Base-by-base conservation (phyloP, 2,888 invertebrate species). In the Epirrhoe alternata region DNA sequence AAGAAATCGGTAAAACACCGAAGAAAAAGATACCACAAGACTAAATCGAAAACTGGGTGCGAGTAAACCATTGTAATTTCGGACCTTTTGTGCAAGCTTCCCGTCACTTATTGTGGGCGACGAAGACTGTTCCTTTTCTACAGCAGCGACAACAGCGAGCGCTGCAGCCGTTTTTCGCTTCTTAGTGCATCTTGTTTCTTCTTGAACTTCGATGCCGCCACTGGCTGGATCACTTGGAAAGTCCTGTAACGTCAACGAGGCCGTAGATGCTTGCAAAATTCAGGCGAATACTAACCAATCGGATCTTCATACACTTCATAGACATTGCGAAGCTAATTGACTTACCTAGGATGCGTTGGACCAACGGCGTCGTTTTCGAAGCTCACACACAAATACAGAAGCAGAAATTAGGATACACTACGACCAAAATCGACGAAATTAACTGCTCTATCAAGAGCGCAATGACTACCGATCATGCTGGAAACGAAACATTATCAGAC, bases 141-240 rank as follows among this genome's bases (percentile, higher is more conserved):
- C 47, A 16, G 52, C 31, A 31, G 6, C 61, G 8, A 38, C 31
- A n/a, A 54, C 54, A 24, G 33, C 24, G 31, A 33, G 24, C 5
- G 12, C 38, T 42, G 38, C 38, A 42, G 38, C 38, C 5, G 54
- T 16, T 55, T 55, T 67, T 30, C 51, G 51, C 47, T 60, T 66
- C 51, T 62, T 75, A 8, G 72, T 35, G 7, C 12, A 35, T 33
- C 14, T 57, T 35, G 56, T 47, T 30, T 61, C 56, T 42, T 54
- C 59, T 16, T 12, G 14, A 17, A 14, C 0, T 8, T 51, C 62
- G 42, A 42, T 6, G 7, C 16, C 33, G 16, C 33, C 47, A 6
- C 12, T 49, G 30, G 38, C 51, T 42, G 47, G 17, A 17, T 7
- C 16, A 38, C 6, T 50, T 52, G 50, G 51, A 42, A 17, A 62